A percentile compares a stretch with the other conserved stretches of the same genome.
Evolutionary conservation across 2,888 invertebrate species (phyloP).

Genomic region (Polydrusus tereticollis): DNA sequence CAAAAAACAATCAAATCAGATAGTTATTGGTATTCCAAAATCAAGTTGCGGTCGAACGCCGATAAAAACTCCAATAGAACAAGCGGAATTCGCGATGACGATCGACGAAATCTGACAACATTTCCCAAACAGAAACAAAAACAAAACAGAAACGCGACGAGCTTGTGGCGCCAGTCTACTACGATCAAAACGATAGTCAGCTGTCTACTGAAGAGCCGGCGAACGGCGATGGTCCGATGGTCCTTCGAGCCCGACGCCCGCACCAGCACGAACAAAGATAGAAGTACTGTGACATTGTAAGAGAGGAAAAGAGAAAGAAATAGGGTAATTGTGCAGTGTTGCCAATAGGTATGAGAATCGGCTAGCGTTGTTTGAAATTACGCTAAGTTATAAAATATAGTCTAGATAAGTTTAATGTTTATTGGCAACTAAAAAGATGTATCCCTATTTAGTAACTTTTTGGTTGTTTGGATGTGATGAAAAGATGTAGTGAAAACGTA

Average conservation of each 20-base stretch:
- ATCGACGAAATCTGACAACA: conserved; percentile 36
- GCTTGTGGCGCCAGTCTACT: conserved; percentile 3
- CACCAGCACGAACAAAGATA: conserved; percentile 31
- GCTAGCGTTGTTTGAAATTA: background rate
- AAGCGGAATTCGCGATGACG: background rate
- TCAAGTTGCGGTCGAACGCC: conserved; percentile 14
- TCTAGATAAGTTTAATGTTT: no score
- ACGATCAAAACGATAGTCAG: conserved; percentile 36
- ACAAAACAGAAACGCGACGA: conserved; percentile 7
- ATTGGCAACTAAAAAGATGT: no score
- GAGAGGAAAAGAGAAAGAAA: conserved; percentile 9
- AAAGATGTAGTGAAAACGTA: no score
- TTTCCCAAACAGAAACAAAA: conserved; percentile 17
- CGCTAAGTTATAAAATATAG: no score
- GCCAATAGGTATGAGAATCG: background rate
- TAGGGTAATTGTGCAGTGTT: background rate
- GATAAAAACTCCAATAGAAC: conserved; percentile 24
- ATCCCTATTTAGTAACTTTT: no score
- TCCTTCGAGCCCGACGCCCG: conserved; percentile 35
- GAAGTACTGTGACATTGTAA: conserved; percentile 9
- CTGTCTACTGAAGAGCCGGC: conserved; percentile 47
- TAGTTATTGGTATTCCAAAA: background rate
- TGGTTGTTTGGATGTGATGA: no score
- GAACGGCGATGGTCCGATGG: no score
- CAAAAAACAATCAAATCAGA: conserved; percentile 20